A percentile compares a stretch with the other conserved stretches of the same genome.
Evolutionary conservation across 2,888 invertebrate species (phyloP).

Genomic region (Ferrisia virgata): DNA sequence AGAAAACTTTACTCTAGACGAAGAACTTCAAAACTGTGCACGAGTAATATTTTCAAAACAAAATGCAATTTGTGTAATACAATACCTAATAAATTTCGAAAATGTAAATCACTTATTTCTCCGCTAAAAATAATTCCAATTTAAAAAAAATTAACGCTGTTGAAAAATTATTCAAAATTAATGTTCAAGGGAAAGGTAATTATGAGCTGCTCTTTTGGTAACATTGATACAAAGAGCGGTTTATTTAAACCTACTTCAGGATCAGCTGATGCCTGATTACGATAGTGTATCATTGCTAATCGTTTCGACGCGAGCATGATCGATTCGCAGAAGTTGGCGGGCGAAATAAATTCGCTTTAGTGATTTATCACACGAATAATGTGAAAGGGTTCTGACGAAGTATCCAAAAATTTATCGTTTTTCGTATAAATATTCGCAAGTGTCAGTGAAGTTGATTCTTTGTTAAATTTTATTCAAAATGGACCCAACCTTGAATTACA

Average conservation of each 20-base stretch:
- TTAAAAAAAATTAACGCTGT: too few relatives aligned
- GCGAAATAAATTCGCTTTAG: not conserved
- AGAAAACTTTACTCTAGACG: too few relatives aligned
- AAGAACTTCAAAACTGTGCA: too few relatives aligned
- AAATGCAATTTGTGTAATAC: too few relatives aligned
- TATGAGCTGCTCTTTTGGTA: not conserved
- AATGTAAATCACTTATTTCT: too few relatives aligned
- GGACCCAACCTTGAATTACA: constrained; percentile 10
- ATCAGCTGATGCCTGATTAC: constrained; percentile 4
- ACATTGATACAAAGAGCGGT: constrained; percentile 24
- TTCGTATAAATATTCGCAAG: not conserved
- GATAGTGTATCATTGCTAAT: not conserved
- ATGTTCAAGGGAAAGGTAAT: not conserved
- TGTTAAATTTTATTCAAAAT: not conserved
- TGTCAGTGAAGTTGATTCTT: not conserved
- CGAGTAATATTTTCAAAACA: too few relatives aligned
- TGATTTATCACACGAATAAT: not conserved
- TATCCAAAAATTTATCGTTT: not conserved
- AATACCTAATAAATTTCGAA: too few relatives aligned
- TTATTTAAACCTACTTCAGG: not conserved
- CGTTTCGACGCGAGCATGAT: not conserved
- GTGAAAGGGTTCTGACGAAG: not conserved
- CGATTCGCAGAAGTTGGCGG: not conserved
- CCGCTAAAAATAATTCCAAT: too few relatives aligned
- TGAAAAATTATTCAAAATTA: not conserved